phyloP scores from a whole-genome alignment of 2,888 invertebrate species.

The Plebejus melissa region DNA sequence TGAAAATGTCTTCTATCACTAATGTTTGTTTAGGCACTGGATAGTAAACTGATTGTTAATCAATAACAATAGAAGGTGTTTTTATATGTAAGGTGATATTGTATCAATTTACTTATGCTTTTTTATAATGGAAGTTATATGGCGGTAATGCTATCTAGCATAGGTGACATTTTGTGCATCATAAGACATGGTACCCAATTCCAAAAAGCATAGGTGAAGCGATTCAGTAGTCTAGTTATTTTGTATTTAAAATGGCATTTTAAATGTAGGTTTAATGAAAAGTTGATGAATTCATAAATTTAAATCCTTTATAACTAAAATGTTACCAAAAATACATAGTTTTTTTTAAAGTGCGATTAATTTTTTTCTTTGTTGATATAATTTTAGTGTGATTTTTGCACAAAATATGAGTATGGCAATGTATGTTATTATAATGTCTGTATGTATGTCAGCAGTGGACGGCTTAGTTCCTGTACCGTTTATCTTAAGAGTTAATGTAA shows the following conservation, averaged over 20 bases:
- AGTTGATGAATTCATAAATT: neutral
- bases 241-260: conserved; percentile 27
- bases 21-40: neutral
- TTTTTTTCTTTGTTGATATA: neutral
- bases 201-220: neutral
- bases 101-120: conserved; percentile 5
- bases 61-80: neutral
- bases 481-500: neutral
- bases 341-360: neutral
- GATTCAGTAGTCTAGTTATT: conserved; percentile 22
- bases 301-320: conserved; percentile 1
- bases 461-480: neutral
- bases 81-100: neutral
- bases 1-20: conserved; percentile 1
- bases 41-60: neutral
- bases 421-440: neutral
- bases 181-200: neutral
- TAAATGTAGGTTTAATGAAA: conserved; percentile 7
- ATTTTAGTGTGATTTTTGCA: neutral
- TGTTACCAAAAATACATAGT: conserved; percentile 13
- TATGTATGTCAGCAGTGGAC: neutral
- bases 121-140: neutral
- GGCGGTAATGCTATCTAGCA: neutral
- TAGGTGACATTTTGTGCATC: neutral
- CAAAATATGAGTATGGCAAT: neutral